Evolutionary conservation across 2,888 invertebrate species (phyloP).

Genomic region (Hanleya hanleyi): DNA sequence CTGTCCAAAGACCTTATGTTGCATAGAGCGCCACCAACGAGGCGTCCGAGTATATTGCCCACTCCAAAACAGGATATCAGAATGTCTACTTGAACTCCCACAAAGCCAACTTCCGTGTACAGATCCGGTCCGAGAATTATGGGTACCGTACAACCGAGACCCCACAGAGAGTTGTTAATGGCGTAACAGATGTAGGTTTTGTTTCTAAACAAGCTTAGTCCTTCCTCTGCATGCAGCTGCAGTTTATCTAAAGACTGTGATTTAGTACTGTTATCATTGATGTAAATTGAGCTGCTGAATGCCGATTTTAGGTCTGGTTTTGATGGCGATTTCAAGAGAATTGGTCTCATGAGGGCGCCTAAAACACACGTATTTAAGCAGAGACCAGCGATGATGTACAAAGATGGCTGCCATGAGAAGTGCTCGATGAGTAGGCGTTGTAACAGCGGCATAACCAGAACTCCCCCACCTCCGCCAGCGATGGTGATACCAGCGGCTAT

Average conservation of each 20-base stretch:
- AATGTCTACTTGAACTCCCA: background rate
- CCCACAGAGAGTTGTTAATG: background rate
- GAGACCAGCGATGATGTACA: background rate
- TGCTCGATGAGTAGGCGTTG: background rate
- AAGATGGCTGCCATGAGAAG: constrained; percentile 1
- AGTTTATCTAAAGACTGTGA: no score
- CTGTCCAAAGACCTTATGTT: background rate
- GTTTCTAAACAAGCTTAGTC: background rate
- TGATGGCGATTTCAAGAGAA: background rate
- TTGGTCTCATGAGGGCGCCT: background rate
- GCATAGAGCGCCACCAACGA: background rate
- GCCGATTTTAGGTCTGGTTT: no score
- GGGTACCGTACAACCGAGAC: background rate
- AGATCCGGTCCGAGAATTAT: background rate
- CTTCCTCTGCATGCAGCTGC: no score
- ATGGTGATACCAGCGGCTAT: constrained; percentile 1
- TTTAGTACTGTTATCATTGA: no score
- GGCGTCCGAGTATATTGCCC: background rate
- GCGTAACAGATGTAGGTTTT: constrained; percentile 2
- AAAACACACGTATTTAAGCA: background rate
- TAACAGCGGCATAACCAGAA: background rate
- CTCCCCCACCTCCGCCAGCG: background rate
- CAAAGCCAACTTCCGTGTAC: background rate
- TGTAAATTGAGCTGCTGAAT: no score
- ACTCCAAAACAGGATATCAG: background rate